Evolutionary conservation across 2,113 vertebrate genomes (phyloP).

Genomic region (Rhipidura dahli): DNA sequence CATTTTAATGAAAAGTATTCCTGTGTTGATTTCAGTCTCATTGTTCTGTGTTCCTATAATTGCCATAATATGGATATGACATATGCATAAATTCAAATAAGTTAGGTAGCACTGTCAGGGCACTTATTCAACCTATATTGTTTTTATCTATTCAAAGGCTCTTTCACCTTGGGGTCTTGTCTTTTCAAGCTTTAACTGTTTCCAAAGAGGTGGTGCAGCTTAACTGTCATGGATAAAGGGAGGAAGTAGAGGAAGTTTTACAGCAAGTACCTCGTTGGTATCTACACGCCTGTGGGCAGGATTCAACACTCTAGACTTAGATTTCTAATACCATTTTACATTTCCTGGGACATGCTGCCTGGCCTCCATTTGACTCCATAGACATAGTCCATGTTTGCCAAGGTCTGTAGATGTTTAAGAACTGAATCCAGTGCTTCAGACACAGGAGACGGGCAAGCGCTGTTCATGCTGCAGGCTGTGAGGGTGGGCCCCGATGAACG

Average conservation of each 20-base stretch:
- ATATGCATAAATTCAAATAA: background rate
- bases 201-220: background rate
- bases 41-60: background rate
- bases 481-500: background rate
- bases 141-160: background rate
- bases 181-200: background rate
- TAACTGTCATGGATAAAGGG: background rate
- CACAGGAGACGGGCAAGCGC: background rate
- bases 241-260: background rate
- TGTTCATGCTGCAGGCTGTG: background rate
- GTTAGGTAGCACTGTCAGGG: background rate
- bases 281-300: background rate
- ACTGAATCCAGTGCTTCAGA: background rate
- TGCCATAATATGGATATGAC: background rate
- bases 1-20: background rate
- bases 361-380: background rate
- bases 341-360: background rate
- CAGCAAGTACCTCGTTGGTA: background rate
- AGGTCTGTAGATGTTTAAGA: background rate
- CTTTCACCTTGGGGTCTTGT: background rate
- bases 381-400: background rate
- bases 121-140: background rate
- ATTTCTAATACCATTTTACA: background rate
- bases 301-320: background rate
- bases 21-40: background rate